phyloP scores from a whole-genome alignment of 2,888 invertebrate species.

The Tiliacea aurago region DNA sequence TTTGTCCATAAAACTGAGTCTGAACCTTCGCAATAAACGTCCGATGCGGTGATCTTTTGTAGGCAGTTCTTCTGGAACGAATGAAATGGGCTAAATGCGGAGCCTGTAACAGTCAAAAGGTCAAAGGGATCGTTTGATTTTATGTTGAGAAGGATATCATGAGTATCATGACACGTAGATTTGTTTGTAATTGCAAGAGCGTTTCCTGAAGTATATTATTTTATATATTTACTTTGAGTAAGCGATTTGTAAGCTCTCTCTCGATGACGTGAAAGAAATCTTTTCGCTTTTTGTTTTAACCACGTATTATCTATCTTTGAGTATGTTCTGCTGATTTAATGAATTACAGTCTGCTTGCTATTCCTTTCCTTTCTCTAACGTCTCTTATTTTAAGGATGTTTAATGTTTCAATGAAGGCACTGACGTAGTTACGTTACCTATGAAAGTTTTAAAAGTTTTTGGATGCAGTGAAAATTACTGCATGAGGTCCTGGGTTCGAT shows the following conservation, averaged over 20 bases:
- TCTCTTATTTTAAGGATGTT: neutral
- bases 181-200: conserved; percentile 45
- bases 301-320: neutral
- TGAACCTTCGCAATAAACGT: conserved; percentile 65
- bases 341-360: neutral
- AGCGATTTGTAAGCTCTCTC: conserved; percentile 23
- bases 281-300: neutral
- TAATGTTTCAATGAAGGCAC: neutral
- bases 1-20: conserved; percentile 65
- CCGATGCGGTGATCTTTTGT: conserved; percentile 65
- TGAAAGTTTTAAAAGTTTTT: neutral
- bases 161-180: conserved; percentile 28
- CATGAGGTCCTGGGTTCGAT: too few relatives aligned
- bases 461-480: neutral
- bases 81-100: conserved; percentile 58
- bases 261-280: conserved; percentile 7
- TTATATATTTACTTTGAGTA: conserved; percentile 34
- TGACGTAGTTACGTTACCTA: neutral
- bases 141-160: conserved; percentile 54
- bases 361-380: neutral
- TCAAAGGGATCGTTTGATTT: conserved; percentile 63
- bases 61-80: conserved; percentile 58
- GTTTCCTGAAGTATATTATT: conserved; percentile 36
- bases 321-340: neutral
- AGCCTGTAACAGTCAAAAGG: conserved; percentile 55